Conservation (phyloP, 2,113 vertebrate genomes). For the Laterallus jamaicensis region DNA sequence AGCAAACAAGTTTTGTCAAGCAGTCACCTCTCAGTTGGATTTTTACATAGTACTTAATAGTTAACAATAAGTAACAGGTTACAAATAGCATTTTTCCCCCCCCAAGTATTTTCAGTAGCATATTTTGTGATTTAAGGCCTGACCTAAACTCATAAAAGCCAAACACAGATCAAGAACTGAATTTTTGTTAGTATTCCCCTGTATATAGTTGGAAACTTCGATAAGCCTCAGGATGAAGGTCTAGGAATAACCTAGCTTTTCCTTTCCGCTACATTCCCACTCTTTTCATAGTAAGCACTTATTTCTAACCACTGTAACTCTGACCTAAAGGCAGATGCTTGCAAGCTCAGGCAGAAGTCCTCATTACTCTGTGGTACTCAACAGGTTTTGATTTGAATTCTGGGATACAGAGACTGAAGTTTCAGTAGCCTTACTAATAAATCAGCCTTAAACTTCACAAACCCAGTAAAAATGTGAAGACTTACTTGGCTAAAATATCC, state of each 20-base stretch:
- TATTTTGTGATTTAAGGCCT: not conserved
- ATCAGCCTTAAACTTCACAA: not conserved
- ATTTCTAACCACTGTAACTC: not conserved
- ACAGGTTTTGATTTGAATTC: not conserved
- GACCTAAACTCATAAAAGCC: not conserved
- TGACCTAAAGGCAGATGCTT: not conserved
- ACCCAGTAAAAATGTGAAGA: not conserved
- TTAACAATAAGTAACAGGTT: not conserved
- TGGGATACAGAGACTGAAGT: not conserved
- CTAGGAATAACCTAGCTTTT: not conserved
- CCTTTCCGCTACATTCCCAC: not conserved
- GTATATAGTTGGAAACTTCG: not conserved
- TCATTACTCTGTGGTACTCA: not conserved
- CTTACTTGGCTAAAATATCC: not conserved
- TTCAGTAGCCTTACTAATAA: not conserved
- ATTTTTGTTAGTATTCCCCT: not conserved
- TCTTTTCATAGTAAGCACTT: not conserved
- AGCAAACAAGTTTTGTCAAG: conserved; percentile 8
- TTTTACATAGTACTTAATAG: not conserved
- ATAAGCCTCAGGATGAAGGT: not conserved
- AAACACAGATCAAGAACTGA: not conserved
- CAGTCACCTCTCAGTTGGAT: conserved; percentile 46
- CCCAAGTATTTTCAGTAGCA: not conserved
- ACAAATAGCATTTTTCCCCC: not conserved
- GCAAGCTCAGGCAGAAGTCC: not conserved